Base-by-base conservation (phyloP, 2,888 invertebrate genomes). In the Cheilosia scutellata region DNA sequence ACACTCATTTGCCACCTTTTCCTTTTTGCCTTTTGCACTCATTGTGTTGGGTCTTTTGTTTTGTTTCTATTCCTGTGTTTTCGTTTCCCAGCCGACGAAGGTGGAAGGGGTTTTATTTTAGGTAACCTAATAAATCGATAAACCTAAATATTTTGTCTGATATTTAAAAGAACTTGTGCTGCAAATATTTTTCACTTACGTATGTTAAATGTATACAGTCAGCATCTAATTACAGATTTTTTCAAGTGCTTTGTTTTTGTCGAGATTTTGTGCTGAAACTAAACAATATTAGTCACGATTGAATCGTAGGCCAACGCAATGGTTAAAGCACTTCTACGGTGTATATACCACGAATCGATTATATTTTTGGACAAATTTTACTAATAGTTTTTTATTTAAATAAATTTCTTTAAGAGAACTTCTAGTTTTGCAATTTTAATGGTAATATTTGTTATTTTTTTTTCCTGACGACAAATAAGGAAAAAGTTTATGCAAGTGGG, bases 1-100 rank as follows among this genome's bases (percentile, higher is more conserved):
- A 90, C 97, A 96, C 93, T 99, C 98, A 91, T 96, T 96, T 2
- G 90, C 89, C 9, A 90, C 89, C 84, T 91, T 91, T 72, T 89
- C 90, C 66, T 87, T 89, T 58, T 78, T 88, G 57, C 89, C 90
- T 87, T 90, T 91, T 25, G 91, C 92, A 89, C 91, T 91, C 91
- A 91, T 91, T 13, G 33, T 31, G 6, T 27, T 47, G n/a, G 33
- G 2, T 3, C 2, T 47, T 66, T 42, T 78, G 55, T 70, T 51
- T 51, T 51, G 0, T 51, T 29, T 47, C 16, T 47, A 47, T 47
- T 16, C 13, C 27, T 51, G 13, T 5, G 27, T 11, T 77, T 20
- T 63, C 37, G 82, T 77, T 87, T 63, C 80, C 82, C 44, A 42
- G 86, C 31, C 78, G 49, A 76, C 77, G 68, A 47, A 33, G 29